Evolutionary conservation across 2,888 invertebrate species (phyloP), one percentile per base, ranked within the genome.

Genomic region (Sabellastarte sp.): DNA sequence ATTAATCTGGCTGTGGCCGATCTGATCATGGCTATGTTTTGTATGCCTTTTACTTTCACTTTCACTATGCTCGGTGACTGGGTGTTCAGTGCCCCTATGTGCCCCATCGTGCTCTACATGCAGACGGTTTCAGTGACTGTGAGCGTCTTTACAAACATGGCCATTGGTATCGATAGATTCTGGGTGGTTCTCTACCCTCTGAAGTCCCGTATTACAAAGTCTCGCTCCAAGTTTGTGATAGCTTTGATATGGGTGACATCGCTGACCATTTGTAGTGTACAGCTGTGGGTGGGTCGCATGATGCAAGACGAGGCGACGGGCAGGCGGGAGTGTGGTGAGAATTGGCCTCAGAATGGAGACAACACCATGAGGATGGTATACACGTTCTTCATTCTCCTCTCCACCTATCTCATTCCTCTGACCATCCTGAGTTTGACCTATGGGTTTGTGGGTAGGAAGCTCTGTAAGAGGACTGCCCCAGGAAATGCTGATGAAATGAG

Each of bases 21-120:
- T 81, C 90, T 95, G 66, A 85, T 95, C 63, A 93, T 95, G 90
- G 91, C 93, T 0, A 79, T 93, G 30, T 90, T 95, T 76, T 95
- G 95, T 84, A 91, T 95, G 69, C 95, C 95, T 1, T 94, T 94
- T 78, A 91, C 93, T 1, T 93, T 85, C 73, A 84, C 85, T 2
- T 79, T 79, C 74, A 82, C 83, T 33, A 80, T 86, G 76, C 72
- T 84, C 32, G 72, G 74, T 5, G 77, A 80, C 32, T 87, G 87
- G 87, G 77, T 86, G 41, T 87, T 86, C 75, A 81, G 84, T 26
- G 80, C 80, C 1, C 78, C 80, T 52, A 84, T 87, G 79, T 87
- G 87, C 71, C 84, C 86, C 0, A 72, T 86, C 4, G 86, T 85
- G 59, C 83, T 81, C 69, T 86, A 81, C 76, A 84, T 82, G 79